A percentile compares a stretch with the other conserved stretches of the same genome.
Evolutionary conservation across 37 sponge, comb jelly and placozoan species (phyloP).

Genomic region (Aphrocallistes beatrix): DNA sequence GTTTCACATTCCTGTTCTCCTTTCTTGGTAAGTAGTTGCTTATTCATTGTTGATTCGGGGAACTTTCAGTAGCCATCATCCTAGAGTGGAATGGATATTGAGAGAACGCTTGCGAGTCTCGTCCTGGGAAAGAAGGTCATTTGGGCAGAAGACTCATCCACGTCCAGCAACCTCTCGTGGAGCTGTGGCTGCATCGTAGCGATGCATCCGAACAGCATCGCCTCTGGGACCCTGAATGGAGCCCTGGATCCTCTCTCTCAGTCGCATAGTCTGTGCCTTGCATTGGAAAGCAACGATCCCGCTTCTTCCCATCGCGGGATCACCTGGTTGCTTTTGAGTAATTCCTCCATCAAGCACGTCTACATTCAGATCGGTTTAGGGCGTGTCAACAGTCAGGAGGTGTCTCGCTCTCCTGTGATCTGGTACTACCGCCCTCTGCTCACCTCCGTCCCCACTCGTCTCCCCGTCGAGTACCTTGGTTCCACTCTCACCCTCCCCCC

Average conservation of each 20-base stretch:
- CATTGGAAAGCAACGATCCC: not conserved
- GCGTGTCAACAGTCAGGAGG: not conserved
- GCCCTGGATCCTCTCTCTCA: not conserved
- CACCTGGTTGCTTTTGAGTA: not conserved
- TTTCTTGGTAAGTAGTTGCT: no score
- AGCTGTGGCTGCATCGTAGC: not conserved
- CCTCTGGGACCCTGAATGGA: not conserved
- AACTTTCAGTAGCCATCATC: no score
- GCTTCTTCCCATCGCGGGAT: not conserved
- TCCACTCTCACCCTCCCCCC: not conserved
- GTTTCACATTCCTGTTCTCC: no score
- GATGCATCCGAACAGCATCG: constrained; percentile 12
- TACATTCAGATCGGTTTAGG: not conserved
- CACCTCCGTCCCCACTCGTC: not conserved
- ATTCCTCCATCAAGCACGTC: not conserved
- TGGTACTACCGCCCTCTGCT: constrained; percentile 8
- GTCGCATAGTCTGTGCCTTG: not conserved
- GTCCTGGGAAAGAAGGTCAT: constrained; percentile 8
- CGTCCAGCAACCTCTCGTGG: not conserved
- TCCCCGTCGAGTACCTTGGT: not conserved
- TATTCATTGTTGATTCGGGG: no score
- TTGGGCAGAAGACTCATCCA: not conserved
- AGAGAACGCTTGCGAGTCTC: not conserved
- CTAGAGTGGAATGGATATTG: constrained; percentile 7
- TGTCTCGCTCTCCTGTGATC: not conserved